These are phyloP conservation scores for Macrobrachium rosenbergii DNA, from an alignment of 1,140 invertebrate genomes.

Conservation along the genomic window DNA sequence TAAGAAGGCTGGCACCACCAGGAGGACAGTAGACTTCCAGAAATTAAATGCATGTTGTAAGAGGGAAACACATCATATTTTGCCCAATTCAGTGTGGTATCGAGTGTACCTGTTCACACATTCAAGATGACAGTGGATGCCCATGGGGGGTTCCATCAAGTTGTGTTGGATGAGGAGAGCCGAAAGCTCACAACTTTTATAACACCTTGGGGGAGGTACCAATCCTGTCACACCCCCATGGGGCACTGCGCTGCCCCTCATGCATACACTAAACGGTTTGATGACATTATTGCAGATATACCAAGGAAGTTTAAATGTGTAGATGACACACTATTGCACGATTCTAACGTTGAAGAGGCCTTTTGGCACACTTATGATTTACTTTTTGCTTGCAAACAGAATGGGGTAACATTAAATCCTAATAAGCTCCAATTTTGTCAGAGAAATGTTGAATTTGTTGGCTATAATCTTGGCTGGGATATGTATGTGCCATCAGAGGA, in stretches of 20 bases:
- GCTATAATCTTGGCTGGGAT: conserved; percentile 38
- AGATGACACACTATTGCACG: no score
- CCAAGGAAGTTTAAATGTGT: no score
- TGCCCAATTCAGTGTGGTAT: conserved; percentile 30
- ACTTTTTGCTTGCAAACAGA: conserved; percentile 10
- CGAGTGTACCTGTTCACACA: no score
- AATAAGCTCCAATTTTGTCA: conserved; percentile 25
- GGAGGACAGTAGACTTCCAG: conserved; percentile 20
- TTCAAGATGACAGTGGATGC: no score
- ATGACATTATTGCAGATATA: conserved; percentile 24
- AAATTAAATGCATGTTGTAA: conserved; percentile 26
- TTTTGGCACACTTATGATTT: no score
- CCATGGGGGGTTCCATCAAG: no score
- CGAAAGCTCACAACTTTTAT: conserved; percentile 26
- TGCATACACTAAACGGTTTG: conserved; percentile 41
- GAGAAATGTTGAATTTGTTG: conserved; percentile 11
- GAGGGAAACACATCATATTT: neutral
- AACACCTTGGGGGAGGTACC: neutral
- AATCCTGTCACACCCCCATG: no score
- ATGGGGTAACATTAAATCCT: conserved; percentile 8
- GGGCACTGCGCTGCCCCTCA: conserved; percentile 28
- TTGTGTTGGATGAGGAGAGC: conserved; percentile 33
- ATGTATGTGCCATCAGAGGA: no score
- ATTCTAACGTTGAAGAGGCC: no score
- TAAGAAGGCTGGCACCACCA: no score